Conservation (phyloP, 1,140 invertebrate genomes). For the Plutomurus gul region DNA sequence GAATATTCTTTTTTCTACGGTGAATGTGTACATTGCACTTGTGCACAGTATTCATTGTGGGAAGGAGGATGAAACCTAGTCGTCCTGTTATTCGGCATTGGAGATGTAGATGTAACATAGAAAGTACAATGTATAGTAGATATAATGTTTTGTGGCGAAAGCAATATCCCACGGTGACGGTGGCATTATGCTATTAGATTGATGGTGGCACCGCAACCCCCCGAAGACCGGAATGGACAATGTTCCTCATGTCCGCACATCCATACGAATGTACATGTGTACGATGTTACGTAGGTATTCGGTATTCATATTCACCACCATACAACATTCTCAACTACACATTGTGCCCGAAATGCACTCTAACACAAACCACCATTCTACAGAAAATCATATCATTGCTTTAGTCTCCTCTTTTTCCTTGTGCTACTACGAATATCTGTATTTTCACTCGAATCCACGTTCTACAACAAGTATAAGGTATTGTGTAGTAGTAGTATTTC, state of each 20-base stretch:
- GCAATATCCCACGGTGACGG: slow-evolving; percentile 44
- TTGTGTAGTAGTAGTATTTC: too few species aligned
- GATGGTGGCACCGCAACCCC: slow-evolving; percentile 51
- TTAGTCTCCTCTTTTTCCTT: too few species aligned
- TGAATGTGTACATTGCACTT: not conserved
- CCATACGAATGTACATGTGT: not conserved
- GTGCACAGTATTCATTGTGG: not conserved
- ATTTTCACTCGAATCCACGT: too few species aligned
- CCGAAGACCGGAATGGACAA: slow-evolving; percentile 49
- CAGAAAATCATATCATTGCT: too few species aligned
- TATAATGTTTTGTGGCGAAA: slow-evolving; percentile 30
- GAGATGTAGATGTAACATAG: slow-evolving; percentile 4
- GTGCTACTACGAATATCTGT: too few species aligned
- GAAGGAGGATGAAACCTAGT: not conserved
- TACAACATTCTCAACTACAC: too few species aligned
- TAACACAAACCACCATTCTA: too few species aligned
- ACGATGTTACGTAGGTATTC: not conserved
- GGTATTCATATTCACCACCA: too few species aligned
- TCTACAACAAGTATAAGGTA: too few species aligned
- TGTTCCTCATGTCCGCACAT: not conserved
- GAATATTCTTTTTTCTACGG: not conserved
- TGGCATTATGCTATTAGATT: slow-evolving; percentile 46
- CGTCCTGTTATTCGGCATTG: too few species aligned
- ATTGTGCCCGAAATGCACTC: too few species aligned
- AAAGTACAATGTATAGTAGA: slow-evolving; percentile 14